Evolutionary conservation across 1,140 invertebrate species (phyloP), one percentile per base, ranked within the genome.

Genomic region (Drosophila serrata): DNA sequence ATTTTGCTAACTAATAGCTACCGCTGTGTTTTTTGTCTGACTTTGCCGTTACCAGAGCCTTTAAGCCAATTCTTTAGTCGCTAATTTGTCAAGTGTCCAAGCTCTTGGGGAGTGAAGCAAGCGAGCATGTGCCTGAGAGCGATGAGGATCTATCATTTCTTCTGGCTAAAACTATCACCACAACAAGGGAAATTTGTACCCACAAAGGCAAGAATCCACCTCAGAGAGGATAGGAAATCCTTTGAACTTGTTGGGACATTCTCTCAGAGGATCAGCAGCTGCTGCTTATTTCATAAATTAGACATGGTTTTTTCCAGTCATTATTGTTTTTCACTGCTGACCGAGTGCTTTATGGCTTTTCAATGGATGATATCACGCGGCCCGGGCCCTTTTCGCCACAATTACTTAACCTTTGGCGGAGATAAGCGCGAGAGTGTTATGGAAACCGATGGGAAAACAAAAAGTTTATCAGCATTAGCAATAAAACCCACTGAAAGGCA

Each of bases 71-170:
- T 79, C 43, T 48, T 72, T 79, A 64, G 78, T 72, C 55, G 70
- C 65, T 73, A 85, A 90, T 90, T 90, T 90, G 75, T 85, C 62
- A 85, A 79, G 53, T 85, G 74, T 79, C 81, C 55, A 82, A 72
- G 19, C 53, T 49, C 22, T 43, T 57, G 40, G 35, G 35, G 11
- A n/a, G 17, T 8, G 33, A 74, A 43, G 12, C 17, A n/a, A 29
- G 15, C 42, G 12, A 48, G 7, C 7, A 29, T 33, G 27, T 35
- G 35, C 11, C 9, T 13, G 8, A 12, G 3, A 31, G 9, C n/a
- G 2, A 55, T 13, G 3, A 37, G 19, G 19, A n/a, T 29, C 19
- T 39, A 29, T 40, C 24, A 61, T 35, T 45, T 58, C 27, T 37
- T 55, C 48, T 57, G 24, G 19, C 3, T 19, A 45, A 15, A 63